Evolutionary conservation across 2,797 vertebrate species (phyloP), one percentile per base, ranked within the genome.

Genomic region (Chelon labrosus): DNA sequence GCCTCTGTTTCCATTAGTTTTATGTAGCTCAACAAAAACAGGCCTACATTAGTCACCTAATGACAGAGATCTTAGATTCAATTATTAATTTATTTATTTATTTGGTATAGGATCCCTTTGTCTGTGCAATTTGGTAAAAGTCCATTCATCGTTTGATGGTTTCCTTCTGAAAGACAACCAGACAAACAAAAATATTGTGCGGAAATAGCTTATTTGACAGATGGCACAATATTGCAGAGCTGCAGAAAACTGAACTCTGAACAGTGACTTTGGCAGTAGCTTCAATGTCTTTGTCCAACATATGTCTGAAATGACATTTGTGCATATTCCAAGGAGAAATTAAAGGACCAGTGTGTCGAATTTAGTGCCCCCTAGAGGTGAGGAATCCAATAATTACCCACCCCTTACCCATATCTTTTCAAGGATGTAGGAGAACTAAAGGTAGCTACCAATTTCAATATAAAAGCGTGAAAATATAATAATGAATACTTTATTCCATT

Each of bases 171-270:
- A 37, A 17, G 11, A 39, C 19, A 44, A 41, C 10, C 41, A 63
- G 38, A 22, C 22, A 22, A 22, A 47, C n/a, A 61, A 55, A 60
- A 27, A 7, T 39, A 42, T 8, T 56, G 13, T 2, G 0, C 58
- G n/a, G 27, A 64, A 74, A 63, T 19, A 52, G 27, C 22, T 12
- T 39, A 5, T 17, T 54, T 68, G 66, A 46, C 56, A 66, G 76
- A 58, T 39, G 47, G 52, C 41, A 20, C 19, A 11, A 11, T 19
- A 47, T n/a, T 47, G 46, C 2, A 47, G n/a, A 10, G 46, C 46
- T 19, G 46, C 3, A 19, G 10, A 64, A 65, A 56, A 75, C 16
- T 22, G 22, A 22, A 22, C 22, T 31, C 31, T 31, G 31, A 31
- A 31, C 7, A 7, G 31, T 31, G 31, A 31, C 31, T 31, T 31